Conservation (phyloP, 2,797 vertebrate genomes). For the Oreonectes daqikongensis region DNA sequence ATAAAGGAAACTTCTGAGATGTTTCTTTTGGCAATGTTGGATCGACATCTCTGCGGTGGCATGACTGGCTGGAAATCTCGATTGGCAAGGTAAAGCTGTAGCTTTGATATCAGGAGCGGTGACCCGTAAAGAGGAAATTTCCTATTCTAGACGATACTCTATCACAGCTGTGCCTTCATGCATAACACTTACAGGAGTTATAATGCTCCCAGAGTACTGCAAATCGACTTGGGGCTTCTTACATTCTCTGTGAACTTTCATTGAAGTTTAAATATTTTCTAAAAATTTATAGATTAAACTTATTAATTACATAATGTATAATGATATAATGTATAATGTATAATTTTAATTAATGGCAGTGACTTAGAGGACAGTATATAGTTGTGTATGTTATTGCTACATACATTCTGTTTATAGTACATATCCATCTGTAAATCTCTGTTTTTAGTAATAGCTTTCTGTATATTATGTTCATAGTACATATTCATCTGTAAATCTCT, state of each 20-base stretch:
- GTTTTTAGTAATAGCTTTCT: too few species aligned
- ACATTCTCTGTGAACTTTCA: too few species aligned
- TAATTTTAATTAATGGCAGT: too few species aligned
- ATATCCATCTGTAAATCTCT: too few species aligned
- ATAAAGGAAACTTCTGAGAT: neutral
- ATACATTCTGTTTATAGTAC: too few species aligned
- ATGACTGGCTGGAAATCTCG: neutral
- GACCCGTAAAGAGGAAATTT: neutral
- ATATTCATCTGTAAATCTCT: too few species aligned
- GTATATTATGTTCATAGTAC: too few species aligned
- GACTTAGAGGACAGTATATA: too few species aligned
- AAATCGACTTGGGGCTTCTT: neutral
- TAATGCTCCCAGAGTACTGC: neutral
- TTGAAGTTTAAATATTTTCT: neutral
- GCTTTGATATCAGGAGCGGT: conserved; percentile 6
- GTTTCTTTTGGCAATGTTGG: conserved; percentile 10
- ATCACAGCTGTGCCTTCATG: neutral
- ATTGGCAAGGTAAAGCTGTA: neutral
- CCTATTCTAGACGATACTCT: neutral
- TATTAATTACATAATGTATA: too few species aligned
- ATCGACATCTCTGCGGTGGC: neutral
- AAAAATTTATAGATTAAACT: too few species aligned
- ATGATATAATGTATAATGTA: too few species aligned
- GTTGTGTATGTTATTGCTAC: too few species aligned
- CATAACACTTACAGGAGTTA: neutral